Conservation (phyloP, 2,888 invertebrate genomes). For the Parasteatoda lunata region DNA sequence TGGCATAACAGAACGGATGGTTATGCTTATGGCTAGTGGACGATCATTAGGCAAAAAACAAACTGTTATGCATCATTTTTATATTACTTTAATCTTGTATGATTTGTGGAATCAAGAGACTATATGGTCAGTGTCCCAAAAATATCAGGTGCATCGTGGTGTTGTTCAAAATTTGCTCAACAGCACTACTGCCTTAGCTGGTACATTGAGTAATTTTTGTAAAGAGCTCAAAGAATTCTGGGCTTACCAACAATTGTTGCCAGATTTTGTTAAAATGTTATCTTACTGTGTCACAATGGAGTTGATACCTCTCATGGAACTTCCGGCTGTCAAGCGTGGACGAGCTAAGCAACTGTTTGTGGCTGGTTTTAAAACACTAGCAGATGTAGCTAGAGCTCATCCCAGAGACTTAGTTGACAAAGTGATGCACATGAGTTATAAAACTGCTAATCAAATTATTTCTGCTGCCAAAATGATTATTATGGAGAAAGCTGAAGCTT, state of each 20-base stretch:
- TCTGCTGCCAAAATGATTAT: conserved; percentile 90
- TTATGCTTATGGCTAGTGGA: conserved; percentile 82
- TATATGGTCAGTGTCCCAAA: conserved; percentile 74
- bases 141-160: conserved; percentile 84
- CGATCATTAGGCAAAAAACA: conserved; percentile 79
- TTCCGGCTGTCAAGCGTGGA: conserved; percentile 87
- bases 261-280: conserved; percentile 83
- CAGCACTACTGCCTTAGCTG: conserved; percentile 83
- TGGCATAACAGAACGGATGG: conserved; percentile 85
- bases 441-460: conserved; percentile 86
- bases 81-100: conserved; percentile 87
- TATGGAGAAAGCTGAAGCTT: conserved; percentile 88
- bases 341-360: conserved; percentile 88
- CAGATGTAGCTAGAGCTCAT: conserved; percentile 84
- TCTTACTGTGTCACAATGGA: conserved; percentile 88
- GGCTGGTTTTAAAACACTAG: conserved; percentile 86
- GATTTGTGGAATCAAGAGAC: conserved; percentile 78
- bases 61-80: conserved; percentile 84
- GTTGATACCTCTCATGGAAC: conserved; percentile 86
- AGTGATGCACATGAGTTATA: conserved; percentile 83
- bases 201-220: conserved; percentile 86
- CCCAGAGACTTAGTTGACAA: conserved; percentile 79
- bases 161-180: conserved; percentile 84
- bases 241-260: conserved; percentile 85
- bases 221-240: conserved; percentile 87